Conservation (phyloP, 2,113 vertebrate genomes). For the Leucopsar rothschildi region DNA sequence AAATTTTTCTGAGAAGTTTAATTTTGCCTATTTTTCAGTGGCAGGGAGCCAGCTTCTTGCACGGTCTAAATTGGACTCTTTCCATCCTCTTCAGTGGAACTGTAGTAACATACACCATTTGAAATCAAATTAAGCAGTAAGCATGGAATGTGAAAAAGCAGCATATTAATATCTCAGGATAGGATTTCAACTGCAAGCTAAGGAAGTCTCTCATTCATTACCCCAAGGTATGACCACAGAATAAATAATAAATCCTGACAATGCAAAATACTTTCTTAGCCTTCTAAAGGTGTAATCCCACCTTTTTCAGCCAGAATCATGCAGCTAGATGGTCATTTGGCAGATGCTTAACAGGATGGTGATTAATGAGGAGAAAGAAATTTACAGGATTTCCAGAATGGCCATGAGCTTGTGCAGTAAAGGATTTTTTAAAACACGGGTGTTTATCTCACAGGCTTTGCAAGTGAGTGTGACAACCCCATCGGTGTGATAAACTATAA, state of each 20-base stretch:
- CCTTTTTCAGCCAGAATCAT: neutral
- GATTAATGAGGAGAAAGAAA: neutral
- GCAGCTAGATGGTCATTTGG: neutral
- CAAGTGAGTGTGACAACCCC: neutral
- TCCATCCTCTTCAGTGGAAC: constrained; percentile 17
- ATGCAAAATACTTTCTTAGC: neutral
- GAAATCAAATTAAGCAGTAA: constrained; percentile 50
- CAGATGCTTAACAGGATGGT: neutral
- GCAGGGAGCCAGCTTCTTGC: neutral
- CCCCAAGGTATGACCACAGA: neutral
- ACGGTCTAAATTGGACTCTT: constrained; percentile 5
- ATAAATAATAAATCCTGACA: constrained; percentile 12
- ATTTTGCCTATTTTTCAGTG: constrained; percentile 29
- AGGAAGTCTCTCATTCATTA: neutral
- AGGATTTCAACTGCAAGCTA: constrained; percentile 18
- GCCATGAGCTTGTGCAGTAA: neutral
- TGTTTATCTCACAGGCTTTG: neutral
- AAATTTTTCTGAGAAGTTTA: constrained; percentile 18
- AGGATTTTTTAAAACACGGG: neutral
- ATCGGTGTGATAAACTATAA: constrained; percentile 3
- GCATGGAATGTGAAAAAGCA: constrained; percentile 33
- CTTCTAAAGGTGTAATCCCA: neutral
- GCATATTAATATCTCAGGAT: neutral
- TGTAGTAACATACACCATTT: constrained; percentile 21
- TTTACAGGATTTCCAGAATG: neutral